Conservation (phyloP, 2,113 vertebrate species). For the Tychaedon coryphoeus region DNA sequence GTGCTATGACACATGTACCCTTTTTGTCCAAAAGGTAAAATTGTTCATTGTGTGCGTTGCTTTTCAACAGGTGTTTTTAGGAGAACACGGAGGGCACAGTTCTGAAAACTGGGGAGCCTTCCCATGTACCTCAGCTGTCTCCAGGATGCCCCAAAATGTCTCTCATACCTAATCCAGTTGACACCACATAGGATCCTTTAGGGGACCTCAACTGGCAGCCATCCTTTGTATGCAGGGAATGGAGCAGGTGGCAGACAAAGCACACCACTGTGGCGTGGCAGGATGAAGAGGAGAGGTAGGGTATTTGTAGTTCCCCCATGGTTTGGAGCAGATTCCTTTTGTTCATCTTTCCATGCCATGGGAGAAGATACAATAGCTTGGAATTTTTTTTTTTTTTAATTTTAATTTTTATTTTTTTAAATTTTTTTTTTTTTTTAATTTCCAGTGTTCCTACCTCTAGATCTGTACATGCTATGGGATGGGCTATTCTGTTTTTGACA, state of each 20-base stretch:
- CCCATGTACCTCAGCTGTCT: accelerated
- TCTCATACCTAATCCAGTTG: not conserved
- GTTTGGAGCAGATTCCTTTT: not conserved
- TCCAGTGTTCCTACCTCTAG: too few species aligned
- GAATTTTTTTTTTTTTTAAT: too few species aligned
- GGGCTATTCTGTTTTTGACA: not conserved
- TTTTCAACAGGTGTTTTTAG: not conserved
- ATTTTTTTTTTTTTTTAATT: too few species aligned
- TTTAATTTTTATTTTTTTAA: too few species aligned
- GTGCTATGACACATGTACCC: not conserved
- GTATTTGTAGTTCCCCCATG: not conserved
- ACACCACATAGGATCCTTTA: accelerated
- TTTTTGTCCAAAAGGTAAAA: not conserved
- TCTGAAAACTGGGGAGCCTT: not conserved
- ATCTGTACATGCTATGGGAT: not conserved
- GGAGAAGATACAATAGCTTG: too few species aligned
- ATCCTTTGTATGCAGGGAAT: not conserved
- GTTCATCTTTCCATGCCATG: not conserved
- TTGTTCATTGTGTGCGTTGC: not conserved
- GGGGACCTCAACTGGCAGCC: accelerated
- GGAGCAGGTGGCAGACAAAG: not conserved
- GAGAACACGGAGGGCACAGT: accelerated
- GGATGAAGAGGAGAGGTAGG: not conserved
- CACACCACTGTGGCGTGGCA: accelerated
- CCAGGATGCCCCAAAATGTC: not conserved